Evolutionary conservation across 2,888 invertebrate species (phyloP).

Genomic region (Asteroscopus sphinx): DNA sequence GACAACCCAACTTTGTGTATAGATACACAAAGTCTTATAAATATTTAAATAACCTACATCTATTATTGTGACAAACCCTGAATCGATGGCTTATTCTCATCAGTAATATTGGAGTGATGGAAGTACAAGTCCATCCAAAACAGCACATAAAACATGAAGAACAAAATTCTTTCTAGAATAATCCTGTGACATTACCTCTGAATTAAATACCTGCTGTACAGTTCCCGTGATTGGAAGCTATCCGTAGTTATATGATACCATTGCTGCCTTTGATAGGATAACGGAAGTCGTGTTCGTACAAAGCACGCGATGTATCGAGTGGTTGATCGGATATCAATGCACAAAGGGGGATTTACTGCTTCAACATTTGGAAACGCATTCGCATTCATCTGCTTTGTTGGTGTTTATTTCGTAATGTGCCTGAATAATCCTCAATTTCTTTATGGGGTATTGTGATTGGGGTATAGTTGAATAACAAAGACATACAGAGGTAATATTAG

Average conservation of each 20-base stretch:
- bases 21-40: too few species aligned
- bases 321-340: slow-evolving; percentile 15
- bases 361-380: neutral
- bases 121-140: too few species aligned
- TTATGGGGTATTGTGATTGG: slow-evolving; percentile 6
- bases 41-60: too few species aligned
- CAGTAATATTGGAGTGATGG: too few species aligned
- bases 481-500: too few species aligned
- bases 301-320: slow-evolving; percentile 15
- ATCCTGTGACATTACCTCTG: slow-evolving; percentile 11
- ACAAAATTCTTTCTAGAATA: slow-evolving; percentile 11
- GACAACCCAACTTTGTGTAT: too few species aligned
- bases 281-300: slow-evolving; percentile 17
- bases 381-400: slow-evolving; percentile 8
- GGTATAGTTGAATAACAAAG: too few species aligned
- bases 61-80: too few species aligned
- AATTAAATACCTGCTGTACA: slow-evolving; percentile 15
- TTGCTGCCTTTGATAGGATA: slow-evolving; percentile 30
- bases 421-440: neutral
- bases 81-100: too few species aligned
- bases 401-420: slow-evolving; percentile 4
- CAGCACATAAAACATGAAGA: too few species aligned
- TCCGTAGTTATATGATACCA: slow-evolving; percentile 13
- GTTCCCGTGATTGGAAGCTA: slow-evolving; percentile 3
- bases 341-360: slow-evolving; percentile 17